A percentile compares a stretch with the other conserved stretches of the same genome.
phyloP scores from a whole-genome alignment of 2,797 vertebrate genomes.

The Adelosebastes latens region DNA sequence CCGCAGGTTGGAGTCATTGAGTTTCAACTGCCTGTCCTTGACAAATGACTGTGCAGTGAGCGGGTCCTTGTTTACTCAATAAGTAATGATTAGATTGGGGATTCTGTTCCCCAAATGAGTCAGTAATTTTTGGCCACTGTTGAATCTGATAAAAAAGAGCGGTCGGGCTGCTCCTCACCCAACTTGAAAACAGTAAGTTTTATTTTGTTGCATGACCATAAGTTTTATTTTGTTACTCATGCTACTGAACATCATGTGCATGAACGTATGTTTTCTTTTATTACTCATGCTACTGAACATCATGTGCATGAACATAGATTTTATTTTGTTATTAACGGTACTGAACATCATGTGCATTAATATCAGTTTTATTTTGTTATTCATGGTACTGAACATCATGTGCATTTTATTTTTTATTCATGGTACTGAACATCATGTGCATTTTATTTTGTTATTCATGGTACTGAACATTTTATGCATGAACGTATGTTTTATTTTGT shows the following conservation, averaged over 20 bases:
- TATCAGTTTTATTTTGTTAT: too few species aligned
- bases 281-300: too few species aligned
- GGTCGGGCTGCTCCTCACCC: background rate
- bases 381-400: too few species aligned
- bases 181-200: conserved; percentile 54
- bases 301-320: too few species aligned
- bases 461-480: background rate
- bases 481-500: background rate
- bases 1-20: conserved; percentile 31
- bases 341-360: too few species aligned
- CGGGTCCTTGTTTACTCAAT: conserved; percentile 62
- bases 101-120: conserved; percentile 29
- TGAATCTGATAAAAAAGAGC: conserved; percentile 19
- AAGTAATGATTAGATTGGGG: conserved; percentile 66
- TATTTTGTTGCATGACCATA: background rate
- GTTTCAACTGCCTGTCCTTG: conserved; percentile 62
- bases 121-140: conserved; percentile 17
- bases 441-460: too few species aligned
- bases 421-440: fast-evolving
- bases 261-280: too few species aligned
- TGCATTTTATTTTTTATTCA: too few species aligned
- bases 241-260: too few species aligned
- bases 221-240: background rate
- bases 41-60: conserved; percentile 32
- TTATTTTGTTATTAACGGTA: too few species aligned